Conservation (phyloP, 2,888 invertebrate genomes). For the Chrysolina oricalcia region DNA sequence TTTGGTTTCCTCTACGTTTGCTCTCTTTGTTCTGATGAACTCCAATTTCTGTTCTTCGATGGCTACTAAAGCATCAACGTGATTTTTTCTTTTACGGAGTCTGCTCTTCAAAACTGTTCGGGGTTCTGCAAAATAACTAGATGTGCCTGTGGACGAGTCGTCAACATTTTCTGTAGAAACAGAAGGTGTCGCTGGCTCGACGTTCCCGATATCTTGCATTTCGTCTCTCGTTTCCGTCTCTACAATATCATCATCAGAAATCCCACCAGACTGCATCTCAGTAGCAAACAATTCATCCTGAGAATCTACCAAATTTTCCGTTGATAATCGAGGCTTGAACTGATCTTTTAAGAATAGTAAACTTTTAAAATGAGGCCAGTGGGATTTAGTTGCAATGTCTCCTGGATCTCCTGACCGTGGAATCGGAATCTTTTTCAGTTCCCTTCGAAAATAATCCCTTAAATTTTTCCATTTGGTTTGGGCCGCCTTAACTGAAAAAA, state of each 20-base stretch:
- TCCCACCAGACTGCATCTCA: background rate
- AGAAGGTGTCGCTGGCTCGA: background rate
- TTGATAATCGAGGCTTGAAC: too few relatives aligned
- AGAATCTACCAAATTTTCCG: background rate
- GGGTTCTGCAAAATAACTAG: background rate
- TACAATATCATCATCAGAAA: background rate
- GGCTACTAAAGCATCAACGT: background rate
- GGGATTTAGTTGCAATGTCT: too few relatives aligned
- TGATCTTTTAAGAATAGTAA: too few relatives aligned
- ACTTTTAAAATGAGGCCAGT: too few relatives aligned
- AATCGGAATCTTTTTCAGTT: too few relatives aligned
- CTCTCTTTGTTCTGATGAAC: background rate
- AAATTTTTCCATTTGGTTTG: too few relatives aligned
- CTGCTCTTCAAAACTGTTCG: background rate
- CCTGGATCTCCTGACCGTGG: too few relatives aligned
- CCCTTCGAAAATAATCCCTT: too few relatives aligned
- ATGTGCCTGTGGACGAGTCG: background rate
- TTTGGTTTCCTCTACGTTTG: background rate
- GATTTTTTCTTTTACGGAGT: background rate
- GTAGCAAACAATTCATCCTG: background rate
- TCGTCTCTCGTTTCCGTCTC: background rate
- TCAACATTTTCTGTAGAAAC: background rate
- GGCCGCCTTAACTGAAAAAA: too few relatives aligned
- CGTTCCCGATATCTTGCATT: background rate
- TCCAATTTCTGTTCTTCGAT: slow-evolving; percentile 3